Conservation (phyloP, 2,113 vertebrate genomes). For the Petroica traversi region DNA sequence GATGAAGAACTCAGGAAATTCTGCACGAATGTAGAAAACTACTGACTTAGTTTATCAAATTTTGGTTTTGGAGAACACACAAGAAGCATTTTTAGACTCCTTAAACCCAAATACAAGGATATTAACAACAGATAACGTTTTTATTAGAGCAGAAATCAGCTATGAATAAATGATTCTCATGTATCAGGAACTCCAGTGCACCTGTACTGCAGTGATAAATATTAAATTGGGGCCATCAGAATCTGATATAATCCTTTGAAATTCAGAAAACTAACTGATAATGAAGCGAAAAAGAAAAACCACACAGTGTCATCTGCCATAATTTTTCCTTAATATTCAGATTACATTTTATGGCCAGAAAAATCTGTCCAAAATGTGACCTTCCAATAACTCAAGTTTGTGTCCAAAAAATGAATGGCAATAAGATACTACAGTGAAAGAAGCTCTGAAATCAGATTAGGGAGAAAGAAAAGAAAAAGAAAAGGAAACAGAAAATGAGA, state of each 20-base stretch:
- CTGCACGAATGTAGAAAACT: neutral
- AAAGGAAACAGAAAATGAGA: fast-evolving
- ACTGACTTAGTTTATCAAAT: neutral
- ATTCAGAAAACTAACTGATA: slow-evolving; percentile 29
- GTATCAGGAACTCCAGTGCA: neutral
- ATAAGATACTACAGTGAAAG: neutral
- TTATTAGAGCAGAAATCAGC: neutral
- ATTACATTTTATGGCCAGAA: neutral
- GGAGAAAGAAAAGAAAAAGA: neutral
- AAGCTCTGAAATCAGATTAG: neutral
- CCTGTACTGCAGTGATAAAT: neutral
- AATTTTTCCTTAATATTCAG: slow-evolving; percentile 11
- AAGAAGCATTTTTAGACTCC: neutral
- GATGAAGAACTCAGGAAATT: neutral
- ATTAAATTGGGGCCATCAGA: slow-evolving; percentile 9
- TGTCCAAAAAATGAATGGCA: neutral
- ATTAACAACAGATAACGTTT: neutral
- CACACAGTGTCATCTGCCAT: neutral
- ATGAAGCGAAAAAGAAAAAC: neutral
- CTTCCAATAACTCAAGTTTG: neutral
- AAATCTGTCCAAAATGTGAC: neutral
- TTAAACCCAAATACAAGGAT: neutral
- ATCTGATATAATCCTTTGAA: neutral
- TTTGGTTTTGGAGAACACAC: neutral
- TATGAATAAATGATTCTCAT: neutral